Percentiles rank a stretch among this genome's conserved stretches.
phyloP scores from a whole-genome alignment of 2,797 vertebrate species.

The Gambelia wislizenii region DNA sequence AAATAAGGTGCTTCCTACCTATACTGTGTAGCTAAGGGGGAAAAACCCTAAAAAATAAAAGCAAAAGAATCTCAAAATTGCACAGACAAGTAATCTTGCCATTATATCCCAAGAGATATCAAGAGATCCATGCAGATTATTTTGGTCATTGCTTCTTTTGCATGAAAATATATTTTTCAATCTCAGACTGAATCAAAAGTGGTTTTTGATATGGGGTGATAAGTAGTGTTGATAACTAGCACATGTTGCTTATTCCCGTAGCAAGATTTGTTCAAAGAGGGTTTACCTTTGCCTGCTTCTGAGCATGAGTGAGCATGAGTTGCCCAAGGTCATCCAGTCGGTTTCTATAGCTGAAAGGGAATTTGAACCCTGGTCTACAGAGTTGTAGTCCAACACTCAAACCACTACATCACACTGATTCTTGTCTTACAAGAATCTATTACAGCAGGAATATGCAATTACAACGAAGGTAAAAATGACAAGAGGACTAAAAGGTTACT shows the following conservation, averaged over 20 bases:
- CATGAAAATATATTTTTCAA: neutral
- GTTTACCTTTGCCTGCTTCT: no score
- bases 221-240: neutral
- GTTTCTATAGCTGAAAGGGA: no score
- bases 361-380: no score
- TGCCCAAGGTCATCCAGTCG: no score
- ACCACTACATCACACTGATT: no score
- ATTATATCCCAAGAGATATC: no score
- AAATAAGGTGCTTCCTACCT: neutral
- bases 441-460: neutral
- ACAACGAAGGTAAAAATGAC: no score
- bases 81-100: neutral
- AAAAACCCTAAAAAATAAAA: no score
- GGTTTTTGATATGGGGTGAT: neutral
- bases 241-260: neutral
- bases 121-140: neutral
- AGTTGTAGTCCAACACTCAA: no score
- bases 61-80: neutral
- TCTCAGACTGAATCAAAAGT: neutral
- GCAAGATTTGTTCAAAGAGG: no score
- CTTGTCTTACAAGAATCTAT: neutral
- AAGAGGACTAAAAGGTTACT: neutral
- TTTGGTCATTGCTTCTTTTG: neutral
- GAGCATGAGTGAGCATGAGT: no score
- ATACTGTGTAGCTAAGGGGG: neutral